Percentiles rank a stretch among this genome's conserved stretches.
phyloP scores from a whole-genome alignment of 2,797 vertebrate species.

The Microctenopoma stevenorrisi region DNA sequence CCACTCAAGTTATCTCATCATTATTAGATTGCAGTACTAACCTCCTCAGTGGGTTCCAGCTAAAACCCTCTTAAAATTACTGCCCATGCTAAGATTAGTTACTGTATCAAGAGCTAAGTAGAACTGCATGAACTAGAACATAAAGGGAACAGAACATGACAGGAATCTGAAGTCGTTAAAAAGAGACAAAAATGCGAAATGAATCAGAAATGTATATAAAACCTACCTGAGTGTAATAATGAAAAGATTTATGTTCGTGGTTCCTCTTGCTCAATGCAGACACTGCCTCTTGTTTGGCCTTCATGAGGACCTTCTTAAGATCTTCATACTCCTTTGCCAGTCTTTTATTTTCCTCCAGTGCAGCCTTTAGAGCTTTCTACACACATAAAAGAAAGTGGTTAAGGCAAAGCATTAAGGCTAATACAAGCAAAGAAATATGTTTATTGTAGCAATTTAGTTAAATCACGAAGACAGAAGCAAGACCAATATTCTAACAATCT shows the following conservation, averaged over 20 bases:
- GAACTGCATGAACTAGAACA: slow-evolving; percentile 24
- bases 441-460: slow-evolving; percentile 2
- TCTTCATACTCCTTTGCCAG: slow-evolving; percentile 82
- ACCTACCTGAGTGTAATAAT: slow-evolving; percentile 83
- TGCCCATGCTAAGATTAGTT: slow-evolving; percentile 52
- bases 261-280: slow-evolving; percentile 70
- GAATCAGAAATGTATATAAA: slow-evolving; percentile 43
- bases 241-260: slow-evolving; percentile 61
- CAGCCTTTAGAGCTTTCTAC: slow-evolving; percentile 75
- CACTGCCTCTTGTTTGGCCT: slow-evolving; percentile 74
- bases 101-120: slow-evolving; percentile 9
- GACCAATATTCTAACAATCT: neutral
- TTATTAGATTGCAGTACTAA: slow-evolving; percentile 80
- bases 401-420: neutral
- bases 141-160: slow-evolving; percentile 1
- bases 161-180: slow-evolving; percentile 23
- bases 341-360: slow-evolving; percentile 79
- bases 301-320: slow-evolving; percentile 73
- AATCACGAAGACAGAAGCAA: neutral
- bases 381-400: slow-evolving; percentile 39
- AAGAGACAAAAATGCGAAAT: slow-evolving; percentile 10
- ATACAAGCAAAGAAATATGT: neutral
- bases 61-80: slow-evolving; percentile 69
- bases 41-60: slow-evolving; percentile 72
- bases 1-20: slow-evolving; percentile 79